Evolutionary conservation across 2,797 vertebrate genomes (phyloP), one percentile per base, ranked within the genome.

Genomic region (Pogonophryne albipinna): DNA sequence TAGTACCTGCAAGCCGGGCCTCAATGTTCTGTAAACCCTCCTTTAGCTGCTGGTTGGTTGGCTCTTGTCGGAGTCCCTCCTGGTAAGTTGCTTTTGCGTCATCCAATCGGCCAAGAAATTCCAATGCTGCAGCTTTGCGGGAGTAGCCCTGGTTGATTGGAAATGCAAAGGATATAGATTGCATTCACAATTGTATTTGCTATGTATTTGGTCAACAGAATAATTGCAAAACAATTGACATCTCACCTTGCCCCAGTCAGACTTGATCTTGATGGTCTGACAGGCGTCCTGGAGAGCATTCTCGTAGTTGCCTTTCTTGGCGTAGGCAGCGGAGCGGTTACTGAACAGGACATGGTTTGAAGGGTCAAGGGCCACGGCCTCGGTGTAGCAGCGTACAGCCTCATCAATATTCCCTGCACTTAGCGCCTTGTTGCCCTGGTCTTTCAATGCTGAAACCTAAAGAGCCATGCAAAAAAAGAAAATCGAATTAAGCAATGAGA

Each of bases 191-290:
- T 53, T 75, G 63, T 7, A 16, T 60, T 51, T 46, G 15, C 2
- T 17, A 20, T 1, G 42, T 79, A 87, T 23, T 1, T 27, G 84
- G 87, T 0, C 90, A 23, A 49, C 10, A 58, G 15, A 53, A 91
- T 10, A 84, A 85, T 27, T 2, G 50, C 84, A 94, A 8, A 62
- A 45, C 12, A 74, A 44, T 45, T 1, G 3, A 53, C 6, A 63
- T n/a, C 90, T 86, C 47, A 99, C 97, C 96, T 98, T 99, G 80
- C 96, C 97, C 98, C 98, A 99, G 84, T 99, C 97, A 0, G 98
- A 96, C 75, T 98, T 98, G 27, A 99, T 93, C 93, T 97, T 96
- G 41, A 98, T 94, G 2, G 97, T 98, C 83, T 96, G 96, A 85
- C 95, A 96, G 58, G 97, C 97, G 2, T 98, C 98, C 76, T 97